Base-by-base conservation (phyloP, 2,797 vertebrate species). In the Spinus olivaceus region DNA sequence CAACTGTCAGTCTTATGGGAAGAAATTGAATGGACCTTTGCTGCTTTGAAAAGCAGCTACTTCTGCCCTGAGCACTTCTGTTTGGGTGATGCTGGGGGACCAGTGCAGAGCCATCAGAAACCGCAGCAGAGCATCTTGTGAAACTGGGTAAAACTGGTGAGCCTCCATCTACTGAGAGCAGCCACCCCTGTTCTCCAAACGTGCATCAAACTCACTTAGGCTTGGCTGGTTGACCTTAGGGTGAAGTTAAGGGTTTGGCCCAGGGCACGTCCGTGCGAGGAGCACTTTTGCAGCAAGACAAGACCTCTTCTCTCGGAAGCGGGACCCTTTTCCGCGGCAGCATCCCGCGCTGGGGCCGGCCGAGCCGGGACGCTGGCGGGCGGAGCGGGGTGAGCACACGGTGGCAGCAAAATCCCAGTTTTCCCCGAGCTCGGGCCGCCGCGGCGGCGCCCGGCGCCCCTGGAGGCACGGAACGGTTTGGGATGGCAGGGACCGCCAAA, bases 351-450 rank as follows among this genome's bases (percentile, higher is more conserved):
- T 2, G 30, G 21, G 8, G 59, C 25, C 20, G 57, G 19, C 44
- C 4, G 4, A 25, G 50, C 64, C 18, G 56, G 47, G 46, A 5
- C n/a, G 86, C 67, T 2, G 7, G 14, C n/a, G 88, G 85, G 51
- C 11, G 42, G 63, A 49, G 46, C n/a, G 3, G 24, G 30, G 10
- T 11, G 85, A 25, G 19, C 97, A 64, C 96, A 50, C 9, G 96
- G 81, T 97, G 97, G 92, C 97, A 97, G 95, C 94, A 95, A 53
- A 92, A 17, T 25, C 92, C 57, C 77, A n/a, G 67, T 11, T 76
- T 86, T 90, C 46, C 14, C 19, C 44, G 14, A 53, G 32, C 35
- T 51, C 12, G 7, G 27, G 53, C 37, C 5, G 28, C 65, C 28
- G 24, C 41, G 8, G 50, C 59, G 2, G 69, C 24, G 35, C 37